Evolutionary conservation across 1,140 invertebrate species (phyloP), one percentile per base, ranked within the genome.

Genomic region (Diploscapter pachys): DNA sequence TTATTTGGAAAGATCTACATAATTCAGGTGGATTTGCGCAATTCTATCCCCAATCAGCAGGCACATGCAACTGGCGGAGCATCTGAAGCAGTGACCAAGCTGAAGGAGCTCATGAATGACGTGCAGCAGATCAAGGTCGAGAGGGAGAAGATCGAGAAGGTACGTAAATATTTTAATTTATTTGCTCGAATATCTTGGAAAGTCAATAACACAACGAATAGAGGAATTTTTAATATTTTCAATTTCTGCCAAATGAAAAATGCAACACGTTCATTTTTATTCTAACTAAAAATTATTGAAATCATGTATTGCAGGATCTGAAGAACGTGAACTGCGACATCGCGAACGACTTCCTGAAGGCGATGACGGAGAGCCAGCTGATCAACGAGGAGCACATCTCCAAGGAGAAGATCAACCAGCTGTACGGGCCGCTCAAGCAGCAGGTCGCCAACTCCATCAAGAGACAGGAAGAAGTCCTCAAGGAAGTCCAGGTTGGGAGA

Each of bases 91-190:
- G 91, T 91, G 8, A 84, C 88, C 31, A 89, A 90, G 76, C 88
- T 99, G 9, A 89, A 91, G 72, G 86, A 89, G 64, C 88, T 98
- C 54, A 94, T 97, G 93, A 89, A 91, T 83, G 88, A 92, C 88
- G 92, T 97, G 11, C 93, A 95, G 82, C 90, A 90, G 54, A 88
- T 97, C 13, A 96, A 95, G 88, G 90, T 90, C 50, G 93, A 95
- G 87, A 89, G 95, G n/a, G 67, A 75, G 11, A 63, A 73, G 53
- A 61, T 83, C 11, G 82, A 83, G 62, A 85, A 85, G 75, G 92
- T 80, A 11, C 64, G 71, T 6, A 67, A 75, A 71, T 54, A n/a
- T n/a, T n/a, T n/a, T n/a, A n/a, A n/a, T n/a, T n/a, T n/a, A n/a
- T n/a, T n/a, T n/a, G n/a, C n/a, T n/a, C n/a, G n/a, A n/a, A n/a